Percentiles rank a stretch among this genome's conserved stretches.
phyloP scores from a whole-genome alignment of 2,888 invertebrate species.

The Acronicta psi region DNA sequence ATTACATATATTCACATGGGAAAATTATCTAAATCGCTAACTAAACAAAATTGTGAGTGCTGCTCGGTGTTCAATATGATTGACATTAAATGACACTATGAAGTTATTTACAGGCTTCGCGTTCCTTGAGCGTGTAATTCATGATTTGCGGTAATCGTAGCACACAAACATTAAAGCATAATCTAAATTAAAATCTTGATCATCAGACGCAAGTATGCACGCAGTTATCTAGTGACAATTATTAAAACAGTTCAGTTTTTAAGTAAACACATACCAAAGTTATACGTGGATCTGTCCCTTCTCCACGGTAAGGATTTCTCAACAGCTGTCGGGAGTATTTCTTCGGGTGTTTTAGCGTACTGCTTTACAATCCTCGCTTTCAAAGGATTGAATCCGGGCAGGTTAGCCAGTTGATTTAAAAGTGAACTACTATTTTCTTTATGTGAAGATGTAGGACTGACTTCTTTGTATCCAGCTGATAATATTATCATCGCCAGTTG shows the following conservation, averaged over 20 bases:
- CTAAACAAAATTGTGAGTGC: constrained; percentile 10
- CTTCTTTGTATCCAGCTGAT: constrained; percentile 86
- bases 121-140: constrained; percentile 29
- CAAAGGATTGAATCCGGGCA: constrained; percentile 91
- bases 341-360: constrained; percentile 90
- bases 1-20: constrained; percentile 10
- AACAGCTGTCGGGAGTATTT: constrained; percentile 92
- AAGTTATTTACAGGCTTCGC: constrained; percentile 14
- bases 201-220: constrained; percentile 69
- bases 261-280: constrained; percentile 91
- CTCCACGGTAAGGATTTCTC: constrained; percentile 96
- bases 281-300: constrained; percentile 92
- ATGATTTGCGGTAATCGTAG: constrained; percentile 48
- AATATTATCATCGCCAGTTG: constrained; percentile 78
- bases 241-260: constrained; percentile 64
- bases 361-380: constrained; percentile 92
- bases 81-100: constrained; percentile 17
- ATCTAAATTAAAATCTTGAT: constrained; percentile 63
- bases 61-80: constrained; percentile 6
- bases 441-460: constrained; percentile 88
- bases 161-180: constrained; percentile 45
- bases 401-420: constrained; percentile 91
- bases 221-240: constrained; percentile 61
- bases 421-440: constrained; percentile 92
- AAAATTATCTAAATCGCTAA: too few relatives aligned